Base-by-base conservation (phyloP, 1,140 invertebrate species). In the Papilio machaon region DNA sequence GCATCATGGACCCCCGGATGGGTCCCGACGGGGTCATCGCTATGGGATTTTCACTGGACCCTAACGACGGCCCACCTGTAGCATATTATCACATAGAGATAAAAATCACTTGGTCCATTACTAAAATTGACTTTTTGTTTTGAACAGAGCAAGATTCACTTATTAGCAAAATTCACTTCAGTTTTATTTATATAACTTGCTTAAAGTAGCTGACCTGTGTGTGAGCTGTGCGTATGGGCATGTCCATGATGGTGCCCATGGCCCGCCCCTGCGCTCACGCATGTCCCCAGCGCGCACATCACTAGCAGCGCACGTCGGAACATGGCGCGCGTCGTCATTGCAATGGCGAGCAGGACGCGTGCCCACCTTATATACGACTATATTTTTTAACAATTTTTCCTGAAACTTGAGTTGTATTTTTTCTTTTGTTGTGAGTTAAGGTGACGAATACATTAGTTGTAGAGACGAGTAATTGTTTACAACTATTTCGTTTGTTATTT, bases 1-100 rank as follows among this genome's bases (percentile, higher is more conserved):
- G 80, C 81, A 90, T 88, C 83, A 82, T 88, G 2, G 86, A 84
- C 6, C 89, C 89, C 0, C 73, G 73, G 80, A 86, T 80, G 30
- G 73, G 2, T 13, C 85, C 85, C 2, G 82, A 81, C 3, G 82
- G 74, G n/a, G 74, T 76, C 74, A 54, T 19, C 23, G 49, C 74
- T 9, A 54, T 15, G 30, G 64, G 64, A 35, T 35, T 70, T 15
- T 70, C 64, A 13, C 64, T 70, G 4, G 64, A 15, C 23, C 64
- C 64, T 35, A 7, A 4, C 58, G n/a, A 0, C 5, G 64, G 4
- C 30, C 13, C 64, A 15, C 64, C 64, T 70, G 30, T 38, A 35
- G 23, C 58, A 19, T 7, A 0, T 60, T 38, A 38, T 10, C 13
- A 70, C 5, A 7, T 35, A 70, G 13, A 38, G 15, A 17, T 2